phyloP scores from a whole-genome alignment of 2,888 invertebrate genomes.

The Xanthorhoe spadicearia region DNA sequence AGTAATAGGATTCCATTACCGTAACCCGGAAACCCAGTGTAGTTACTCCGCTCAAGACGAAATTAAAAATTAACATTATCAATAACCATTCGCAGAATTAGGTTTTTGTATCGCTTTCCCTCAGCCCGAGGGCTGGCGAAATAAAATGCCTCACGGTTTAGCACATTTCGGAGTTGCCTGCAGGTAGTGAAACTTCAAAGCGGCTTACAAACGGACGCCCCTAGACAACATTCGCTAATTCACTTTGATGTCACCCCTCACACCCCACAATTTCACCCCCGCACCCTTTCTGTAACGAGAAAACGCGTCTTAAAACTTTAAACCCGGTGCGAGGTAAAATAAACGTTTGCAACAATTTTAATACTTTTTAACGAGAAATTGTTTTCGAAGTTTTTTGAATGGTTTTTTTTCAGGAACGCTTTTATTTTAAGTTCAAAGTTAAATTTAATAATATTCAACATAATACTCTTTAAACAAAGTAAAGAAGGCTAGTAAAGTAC shows the following conservation, averaged over 20 bases:
- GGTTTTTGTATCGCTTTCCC: slow-evolving; percentile 20
- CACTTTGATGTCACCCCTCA: slow-evolving; percentile 81
- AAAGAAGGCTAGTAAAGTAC: neutral
- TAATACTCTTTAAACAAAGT: slow-evolving; percentile 11
- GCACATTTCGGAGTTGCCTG: slow-evolving; percentile 70
- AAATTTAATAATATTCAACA: slow-evolving; percentile 46
- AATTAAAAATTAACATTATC: slow-evolving; percentile 27
- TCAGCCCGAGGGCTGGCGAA: slow-evolving; percentile 57
- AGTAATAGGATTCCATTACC: slow-evolving; percentile 3
- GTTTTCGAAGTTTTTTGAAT: slow-evolving; percentile 62
- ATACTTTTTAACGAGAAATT: slow-evolving; percentile 70
- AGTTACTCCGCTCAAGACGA: neutral
- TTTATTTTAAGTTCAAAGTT: slow-evolving; percentile 45
- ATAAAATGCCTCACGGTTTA: slow-evolving; percentile 69
- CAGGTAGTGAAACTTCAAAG: slow-evolving; percentile 81
- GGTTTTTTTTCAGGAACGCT: slow-evolving; percentile 49
- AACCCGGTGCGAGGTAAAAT: slow-evolving; percentile 70
- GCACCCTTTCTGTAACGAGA: slow-evolving; percentile 68
- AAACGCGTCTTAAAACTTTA: slow-evolving; percentile 80
- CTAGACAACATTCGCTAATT: slow-evolving; percentile 84
- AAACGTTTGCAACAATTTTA: slow-evolving; percentile 72
- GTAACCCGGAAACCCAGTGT: neutral
- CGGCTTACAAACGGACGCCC: slow-evolving; percentile 82
- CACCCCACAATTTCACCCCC: slow-evolving; percentile 50
- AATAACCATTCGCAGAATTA: slow-evolving; percentile 31